These are phyloP conservation scores for Artemia sinica DNA, from an alignment of 2,888 invertebrate genomes.

Conservation along the genomic window DNA sequence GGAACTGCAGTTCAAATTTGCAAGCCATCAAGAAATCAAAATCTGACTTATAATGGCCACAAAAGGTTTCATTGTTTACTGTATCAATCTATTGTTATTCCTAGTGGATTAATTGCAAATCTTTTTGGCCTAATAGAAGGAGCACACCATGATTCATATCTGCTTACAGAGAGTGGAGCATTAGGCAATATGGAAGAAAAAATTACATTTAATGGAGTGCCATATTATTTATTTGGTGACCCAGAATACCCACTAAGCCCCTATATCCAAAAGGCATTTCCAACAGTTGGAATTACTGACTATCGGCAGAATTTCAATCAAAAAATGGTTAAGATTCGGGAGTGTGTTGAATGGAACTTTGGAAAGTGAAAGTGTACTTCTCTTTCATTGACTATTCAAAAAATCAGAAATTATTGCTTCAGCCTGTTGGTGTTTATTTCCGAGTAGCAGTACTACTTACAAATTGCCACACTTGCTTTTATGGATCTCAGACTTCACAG, in stretches of 20 bases:
- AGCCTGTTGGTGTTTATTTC: slow-evolving; percentile 25
- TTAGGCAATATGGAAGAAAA: slow-evolving; percentile 2
- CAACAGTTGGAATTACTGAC: slow-evolving; percentile 1
- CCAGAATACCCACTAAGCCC: slow-evolving; percentile 12
- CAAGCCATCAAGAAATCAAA: background rate
- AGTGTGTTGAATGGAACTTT: slow-evolving; percentile 24
- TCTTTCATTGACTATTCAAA: slow-evolving; percentile 25
- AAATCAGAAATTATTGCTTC: slow-evolving; percentile 24
- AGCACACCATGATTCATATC: slow-evolving; percentile 22
- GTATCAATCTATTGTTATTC: slow-evolving; percentile 18
- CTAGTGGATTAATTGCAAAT: slow-evolving; percentile 23
- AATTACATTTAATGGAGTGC: background rate
- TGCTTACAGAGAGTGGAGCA: slow-evolving; percentile 20
- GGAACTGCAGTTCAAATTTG: slow-evolving; percentile 12
- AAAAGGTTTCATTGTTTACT: slow-evolving; percentile 15
- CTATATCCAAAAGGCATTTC: slow-evolving; percentile 8
- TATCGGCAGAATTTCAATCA: slow-evolving; percentile 23
- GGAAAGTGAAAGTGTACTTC: slow-evolving; percentile 21
- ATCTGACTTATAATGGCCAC: slow-evolving; percentile 19
- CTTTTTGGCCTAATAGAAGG: slow-evolving; percentile 22
- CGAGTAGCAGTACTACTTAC: slow-evolving; percentile 23
- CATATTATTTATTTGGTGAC: slow-evolving; percentile 18
- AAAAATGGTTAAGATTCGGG: slow-evolving; percentile 21
- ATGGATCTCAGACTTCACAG: slow-evolving; percentile 20
- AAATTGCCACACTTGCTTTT: slow-evolving; percentile 25